A percentile compares a stretch with the other conserved stretches of the same genome.
Conservation (phyloP, 2,797 vertebrate species). For the Sebastes oblongus region DNA sequence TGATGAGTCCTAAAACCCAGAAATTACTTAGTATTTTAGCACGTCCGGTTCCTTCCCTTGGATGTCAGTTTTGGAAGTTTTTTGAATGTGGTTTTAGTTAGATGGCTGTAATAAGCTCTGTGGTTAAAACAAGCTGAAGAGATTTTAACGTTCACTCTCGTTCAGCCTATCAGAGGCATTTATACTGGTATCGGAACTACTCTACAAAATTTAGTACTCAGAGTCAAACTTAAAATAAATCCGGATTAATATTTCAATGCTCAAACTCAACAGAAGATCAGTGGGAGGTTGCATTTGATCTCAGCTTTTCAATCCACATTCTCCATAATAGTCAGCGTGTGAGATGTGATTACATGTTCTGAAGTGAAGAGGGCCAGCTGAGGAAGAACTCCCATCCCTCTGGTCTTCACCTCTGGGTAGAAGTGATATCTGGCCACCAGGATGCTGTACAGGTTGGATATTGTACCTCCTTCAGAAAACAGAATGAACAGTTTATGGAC, state of each 20-base stretch:
- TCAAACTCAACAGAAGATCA: background rate
- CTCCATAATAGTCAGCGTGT: background rate
- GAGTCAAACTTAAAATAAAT: background rate
- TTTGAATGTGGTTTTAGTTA: too few species aligned
- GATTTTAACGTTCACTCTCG: too few species aligned
- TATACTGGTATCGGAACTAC: background rate
- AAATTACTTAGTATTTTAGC: too few species aligned
- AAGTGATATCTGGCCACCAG: slow-evolving; percentile 76
- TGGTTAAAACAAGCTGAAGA: too few species aligned
- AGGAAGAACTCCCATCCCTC: slow-evolving; percentile 75
- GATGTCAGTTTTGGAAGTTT: too few species aligned
- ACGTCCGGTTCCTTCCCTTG: too few species aligned
- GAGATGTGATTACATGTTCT: slow-evolving; percentile 71
- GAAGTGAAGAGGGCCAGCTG: slow-evolving; percentile 81
- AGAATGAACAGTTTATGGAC: background rate
- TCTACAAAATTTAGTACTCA: too few species aligned
- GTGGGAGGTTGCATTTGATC: background rate
- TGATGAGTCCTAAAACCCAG: too few species aligned
- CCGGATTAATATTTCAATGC: background rate
- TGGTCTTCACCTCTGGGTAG: slow-evolving; percentile 81
- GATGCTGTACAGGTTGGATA: slow-evolving; percentile 82
- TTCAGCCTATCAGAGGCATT: background rate
- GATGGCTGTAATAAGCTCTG: too few species aligned
- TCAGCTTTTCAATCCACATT: background rate
- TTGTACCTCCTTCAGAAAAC: slow-evolving; percentile 73